Base-by-base conservation (phyloP, 2,113 vertebrate genomes). In the Platycercus adscitus region DNA sequence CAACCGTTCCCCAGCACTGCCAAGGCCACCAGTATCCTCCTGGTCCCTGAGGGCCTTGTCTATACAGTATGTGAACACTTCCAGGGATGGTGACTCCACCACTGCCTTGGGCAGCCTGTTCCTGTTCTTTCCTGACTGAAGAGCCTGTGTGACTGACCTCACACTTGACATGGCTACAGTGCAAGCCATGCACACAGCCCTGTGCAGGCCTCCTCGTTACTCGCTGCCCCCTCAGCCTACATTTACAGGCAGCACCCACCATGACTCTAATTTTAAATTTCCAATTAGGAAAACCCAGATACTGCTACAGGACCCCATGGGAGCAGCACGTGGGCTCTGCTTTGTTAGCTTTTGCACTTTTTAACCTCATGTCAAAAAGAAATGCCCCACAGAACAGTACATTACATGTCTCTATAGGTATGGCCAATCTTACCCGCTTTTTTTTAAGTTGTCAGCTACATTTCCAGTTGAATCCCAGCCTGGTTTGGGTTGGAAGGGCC, bases 331-430 rank as follows among this genome's bases (percentile, higher is more conserved):
- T 21, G 24, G 68, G 44, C 37, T 41, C 58, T 52, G n/a, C 52
- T 81, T 56, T 53, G 50, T 23, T 11, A 12, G 28, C 35, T 73
- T 77, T 29, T 55, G 39, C 39, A 50, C 21, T 68, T 58, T 39
- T 44, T 25, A 17, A 28, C 15, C 19, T 50, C 6, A 1, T 0
- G 11, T 21, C 21, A 63, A 31, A 44, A 29, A 63, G 26, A 66
- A 83, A 77, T 11, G 39, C 25, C 25, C 17, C 17, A 1, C 28
- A 44, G 53, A 65, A 21, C 64, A 12, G 23, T 29, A 16, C 31
- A 1, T 19, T 24, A 47, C 35, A 6, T 1, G 1, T 17, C 43
- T 46, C 24, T n/a, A 0, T 31, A 80, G 15, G 28, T 37, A 52
- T 20, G 50, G 50, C 78, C 73, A 69, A 15, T 24, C 46, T 77